Evolutionary conservation across 2,797 vertebrate genomes (phyloP).

Genomic region (Chaenodraco wilsoni): DNA sequence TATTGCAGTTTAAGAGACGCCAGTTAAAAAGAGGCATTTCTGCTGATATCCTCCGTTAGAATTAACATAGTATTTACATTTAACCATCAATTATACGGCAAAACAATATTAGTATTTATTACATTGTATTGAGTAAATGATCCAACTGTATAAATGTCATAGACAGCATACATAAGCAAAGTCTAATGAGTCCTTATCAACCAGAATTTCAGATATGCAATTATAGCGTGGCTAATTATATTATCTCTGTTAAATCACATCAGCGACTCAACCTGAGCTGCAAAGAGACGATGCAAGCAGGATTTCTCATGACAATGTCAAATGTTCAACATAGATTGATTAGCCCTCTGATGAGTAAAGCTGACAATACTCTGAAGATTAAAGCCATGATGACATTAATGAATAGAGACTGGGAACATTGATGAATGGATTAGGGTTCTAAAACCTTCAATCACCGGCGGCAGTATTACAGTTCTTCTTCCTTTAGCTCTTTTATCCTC

Average conservation of each 20-base stretch:
- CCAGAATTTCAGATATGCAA: slow-evolving; percentile 1
- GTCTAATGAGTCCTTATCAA: neutral
- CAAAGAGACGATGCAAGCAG: slow-evolving; percentile 34
- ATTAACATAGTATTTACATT: neutral
- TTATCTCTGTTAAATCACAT: neutral
- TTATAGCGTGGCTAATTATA: slow-evolving; percentile 12
- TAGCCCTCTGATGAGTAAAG: slow-evolving; percentile 68
- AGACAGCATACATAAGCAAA: neutral
- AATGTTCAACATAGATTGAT: slow-evolving; percentile 69
- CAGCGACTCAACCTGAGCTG: slow-evolving; percentile 9
- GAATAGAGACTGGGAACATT: slow-evolving; percentile 64
- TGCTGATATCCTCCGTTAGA: neutral
- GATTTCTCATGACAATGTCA: slow-evolving; percentile 61
- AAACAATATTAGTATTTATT: neutral
- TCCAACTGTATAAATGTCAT: neutral
- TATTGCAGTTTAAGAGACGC: neutral
- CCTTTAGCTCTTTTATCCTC: slow-evolving; percentile 36
- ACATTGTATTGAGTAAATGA: neutral
- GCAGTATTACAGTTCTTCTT: slow-evolving; percentile 34
- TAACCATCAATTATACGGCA: too few relatives aligned
- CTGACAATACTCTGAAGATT: slow-evolving; percentile 67
- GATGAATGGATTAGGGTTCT: slow-evolving; percentile 68
- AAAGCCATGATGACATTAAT: slow-evolving; percentile 71
- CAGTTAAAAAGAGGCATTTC: neutral
- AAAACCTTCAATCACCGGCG: slow-evolving; percentile 65